A percentile compares a stretch with the other conserved stretches of the same genome.
phyloP scores from a whole-genome alignment of 2,888 invertebrate genomes.

The Nycteola revayana region DNA sequence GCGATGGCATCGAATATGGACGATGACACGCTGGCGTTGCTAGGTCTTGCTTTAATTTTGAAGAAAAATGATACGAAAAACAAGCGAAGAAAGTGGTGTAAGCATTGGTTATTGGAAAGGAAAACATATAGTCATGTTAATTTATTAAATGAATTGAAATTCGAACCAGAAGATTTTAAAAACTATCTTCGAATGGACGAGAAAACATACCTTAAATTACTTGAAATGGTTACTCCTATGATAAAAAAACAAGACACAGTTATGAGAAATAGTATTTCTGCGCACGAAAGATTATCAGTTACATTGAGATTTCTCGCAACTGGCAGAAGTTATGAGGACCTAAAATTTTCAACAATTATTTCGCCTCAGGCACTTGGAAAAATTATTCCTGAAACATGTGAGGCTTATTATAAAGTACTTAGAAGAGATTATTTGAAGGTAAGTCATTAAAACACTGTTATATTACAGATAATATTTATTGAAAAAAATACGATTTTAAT shows the following conservation, averaged over 20 bases:
- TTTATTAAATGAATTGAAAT: constrained; percentile 13
- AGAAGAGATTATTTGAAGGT: background rate
- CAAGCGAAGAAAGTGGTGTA: constrained; percentile 20
- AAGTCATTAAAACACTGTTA: constrained; percentile 4
- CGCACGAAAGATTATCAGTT: constrained; percentile 8
- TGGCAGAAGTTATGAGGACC: constrained; percentile 17
- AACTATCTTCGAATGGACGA: constrained; percentile 20
- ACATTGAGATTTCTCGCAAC: constrained; percentile 25
- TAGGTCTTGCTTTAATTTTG: constrained; percentile 24
- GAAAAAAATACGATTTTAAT: too few relatives aligned
- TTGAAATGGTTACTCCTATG: constrained; percentile 20
- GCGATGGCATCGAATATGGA: constrained; percentile 24
- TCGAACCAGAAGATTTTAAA: constrained; percentile 8
- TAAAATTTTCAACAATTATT: constrained; percentile 20
- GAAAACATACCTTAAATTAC: constrained; percentile 17
- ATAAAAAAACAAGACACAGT: constrained; percentile 18
- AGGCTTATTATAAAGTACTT: constrained; percentile 16
- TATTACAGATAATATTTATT: too few relatives aligned
- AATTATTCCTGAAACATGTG: constrained; percentile 16
- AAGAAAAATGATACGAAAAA: constrained; percentile 18
- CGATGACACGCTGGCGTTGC: constrained; percentile 23
- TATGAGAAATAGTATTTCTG: constrained; percentile 13
- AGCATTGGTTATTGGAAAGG: constrained; percentile 23
- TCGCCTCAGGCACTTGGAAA: constrained; percentile 14
- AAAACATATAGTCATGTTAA: constrained; percentile 10